Evolutionary conservation across 1,140 invertebrate genomes (phyloP).

Genomic region (Uloborus diversus): DNA sequence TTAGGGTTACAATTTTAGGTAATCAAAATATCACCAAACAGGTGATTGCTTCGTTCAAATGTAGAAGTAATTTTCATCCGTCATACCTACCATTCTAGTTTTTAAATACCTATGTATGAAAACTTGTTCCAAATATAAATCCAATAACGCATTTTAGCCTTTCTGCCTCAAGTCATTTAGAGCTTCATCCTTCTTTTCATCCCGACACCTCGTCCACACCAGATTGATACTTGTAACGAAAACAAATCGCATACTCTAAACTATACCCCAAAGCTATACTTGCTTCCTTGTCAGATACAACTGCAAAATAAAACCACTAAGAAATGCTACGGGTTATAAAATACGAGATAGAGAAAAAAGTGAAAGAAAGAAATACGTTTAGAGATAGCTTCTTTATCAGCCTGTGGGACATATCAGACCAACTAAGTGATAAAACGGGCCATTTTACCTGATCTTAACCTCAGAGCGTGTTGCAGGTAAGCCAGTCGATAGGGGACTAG

Average conservation of each 20-base stretch:
- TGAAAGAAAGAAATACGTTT: too few relatives aligned
- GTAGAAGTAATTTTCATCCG: too few relatives aligned
- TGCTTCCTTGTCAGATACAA: constrained; percentile 35
- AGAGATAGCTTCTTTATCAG: constrained; percentile 52
- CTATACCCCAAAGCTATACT: constrained; percentile 36
- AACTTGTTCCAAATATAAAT: too few relatives aligned
- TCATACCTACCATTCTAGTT: too few relatives aligned
- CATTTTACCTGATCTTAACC: constrained; percentile 47
- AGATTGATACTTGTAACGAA: background rate
- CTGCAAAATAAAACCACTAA: constrained; percentile 20
- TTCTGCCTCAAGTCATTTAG: too few relatives aligned
- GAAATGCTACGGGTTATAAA: constrained; percentile 37
- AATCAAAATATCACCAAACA: too few relatives aligned
- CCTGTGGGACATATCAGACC: constrained; percentile 34
- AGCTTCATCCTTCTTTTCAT: too few relatives aligned
- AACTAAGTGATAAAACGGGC: constrained; percentile 50
- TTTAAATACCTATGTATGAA: too few relatives aligned
- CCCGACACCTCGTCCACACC: too few relatives aligned
- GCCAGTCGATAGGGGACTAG: constrained; percentile 22
- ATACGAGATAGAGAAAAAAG: constrained; percentile 22
- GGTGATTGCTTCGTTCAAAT: too few relatives aligned
- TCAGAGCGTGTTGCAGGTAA: constrained; percentile 30
- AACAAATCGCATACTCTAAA: background rate
- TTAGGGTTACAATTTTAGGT: too few relatives aligned
- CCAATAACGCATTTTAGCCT: too few relatives aligned